Evolutionary conservation across 2,888 invertebrate species (phyloP).

Genomic region (Cosmia pyralina): DNA sequence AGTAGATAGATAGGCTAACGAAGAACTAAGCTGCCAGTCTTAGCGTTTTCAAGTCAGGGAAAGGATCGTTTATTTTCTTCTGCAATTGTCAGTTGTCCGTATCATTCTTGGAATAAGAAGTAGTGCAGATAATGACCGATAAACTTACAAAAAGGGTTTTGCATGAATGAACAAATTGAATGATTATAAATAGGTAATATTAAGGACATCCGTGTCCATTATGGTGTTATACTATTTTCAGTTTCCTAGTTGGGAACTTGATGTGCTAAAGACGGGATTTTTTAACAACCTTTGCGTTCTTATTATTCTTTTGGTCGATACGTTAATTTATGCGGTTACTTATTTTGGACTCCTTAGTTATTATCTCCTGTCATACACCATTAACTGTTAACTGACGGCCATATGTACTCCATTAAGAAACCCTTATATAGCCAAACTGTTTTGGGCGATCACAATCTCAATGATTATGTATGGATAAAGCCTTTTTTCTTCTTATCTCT

Average conservation of each 20-base stretch:
- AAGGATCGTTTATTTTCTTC: background rate
- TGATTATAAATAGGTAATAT: too few species aligned
- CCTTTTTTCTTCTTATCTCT: conserved; percentile 40
- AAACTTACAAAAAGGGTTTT: background rate
- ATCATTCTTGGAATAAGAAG: background rate
- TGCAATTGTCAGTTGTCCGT: background rate
- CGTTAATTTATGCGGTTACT: background rate
- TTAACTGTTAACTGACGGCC: conserved; percentile 2
- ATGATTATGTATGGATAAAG: conserved; percentile 39
- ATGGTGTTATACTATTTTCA: background rate
- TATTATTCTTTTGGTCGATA: background rate
- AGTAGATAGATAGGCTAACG: too few species aligned
- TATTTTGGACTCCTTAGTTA: background rate
- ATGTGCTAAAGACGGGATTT: background rate
- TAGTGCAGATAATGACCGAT: background rate
- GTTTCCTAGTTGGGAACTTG: background rate
- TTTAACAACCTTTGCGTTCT: background rate
- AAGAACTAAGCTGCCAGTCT: background rate
- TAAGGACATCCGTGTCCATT: too few species aligned
- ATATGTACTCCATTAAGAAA: conserved; percentile 48
- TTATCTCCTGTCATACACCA: background rate
- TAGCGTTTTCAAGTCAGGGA: background rate
- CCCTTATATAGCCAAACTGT: conserved; percentile 32
- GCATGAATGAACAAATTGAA: background rate
- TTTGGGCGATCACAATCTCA: conserved; percentile 53